Base-by-base conservation (phyloP, 1,140 invertebrate species). In the Rhopalosiphum maidis region DNA sequence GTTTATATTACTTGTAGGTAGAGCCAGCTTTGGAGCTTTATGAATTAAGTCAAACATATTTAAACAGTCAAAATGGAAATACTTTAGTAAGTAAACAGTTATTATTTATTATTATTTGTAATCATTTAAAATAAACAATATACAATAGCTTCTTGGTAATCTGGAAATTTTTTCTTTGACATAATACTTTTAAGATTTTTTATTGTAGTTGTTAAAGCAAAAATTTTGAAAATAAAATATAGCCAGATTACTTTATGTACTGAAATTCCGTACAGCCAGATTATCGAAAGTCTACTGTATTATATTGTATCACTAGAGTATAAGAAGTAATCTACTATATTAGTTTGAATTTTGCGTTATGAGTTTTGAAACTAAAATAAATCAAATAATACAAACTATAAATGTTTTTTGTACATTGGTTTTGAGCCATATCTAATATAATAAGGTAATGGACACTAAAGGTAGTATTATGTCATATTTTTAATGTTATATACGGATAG, bases 1-100 rank as follows among this genome's bases (percentile, higher is more conserved):
- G n/a, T 68, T 30, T 43, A 54, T 89, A 35, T 89, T 55, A 54
- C 23, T 37, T 82, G 35, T 86, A 93, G 91, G 91, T 93, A 41
- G 91, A 93, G 25, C 91, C 91, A n/a, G 91, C 77, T 41, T 85
- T 93, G 35, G 91, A 93, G 37, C 46, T 93, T 37, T 86, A 85
- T 55, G 91, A 93, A 85, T 43, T 93, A 25, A 93, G 91, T 85
- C 37, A 93, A 85, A 93, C 15, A 54, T 93, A 93, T 85, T 54
- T 93, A 43, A 86, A 6, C 6, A 85, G 82, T 43, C 91, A 93
- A 86, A 55, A 48, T 60, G 77, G 60, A 85, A 85, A 85, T 35
- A 37, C 7, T 86, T 51, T 54, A 37, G 91, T 93, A 54, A 83
- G 91, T 93, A 22, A 54, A 88, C 18, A 77, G 15, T 77, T n/a